Evolutionary conservation across 1,140 invertebrate species (phyloP).

Genomic region (Euschistus heros): DNA sequence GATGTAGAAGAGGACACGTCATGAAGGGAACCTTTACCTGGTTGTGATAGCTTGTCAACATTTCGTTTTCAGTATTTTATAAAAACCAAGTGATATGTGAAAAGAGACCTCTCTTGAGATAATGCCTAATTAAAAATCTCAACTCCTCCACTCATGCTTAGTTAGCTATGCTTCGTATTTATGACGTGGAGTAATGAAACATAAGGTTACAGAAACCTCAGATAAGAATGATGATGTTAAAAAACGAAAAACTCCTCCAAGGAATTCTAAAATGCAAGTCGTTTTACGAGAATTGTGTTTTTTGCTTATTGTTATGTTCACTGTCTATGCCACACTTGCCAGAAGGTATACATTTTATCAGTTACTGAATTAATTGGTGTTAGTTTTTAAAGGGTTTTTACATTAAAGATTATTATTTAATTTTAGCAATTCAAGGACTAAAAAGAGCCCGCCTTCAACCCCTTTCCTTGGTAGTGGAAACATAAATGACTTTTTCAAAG

Average conservation of each 20-base stretch:
- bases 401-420: neutral
- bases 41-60: too few relatives aligned
- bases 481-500: conserved; percentile 61
- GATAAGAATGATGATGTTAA: conserved; percentile 24
- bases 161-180: conserved; percentile 1
- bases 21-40: too few relatives aligned
- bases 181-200: conserved; percentile 27
- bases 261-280: conserved; percentile 36
- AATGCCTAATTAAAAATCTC: too few relatives aligned
- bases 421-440: conserved; percentile 54
- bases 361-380: too few relatives aligned
- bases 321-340: conserved; percentile 39
- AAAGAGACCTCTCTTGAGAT: too few relatives aligned
- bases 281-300: conserved; percentile 38
- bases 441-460: conserved; percentile 49
- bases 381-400: too few relatives aligned
- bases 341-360: conserved; percentile 34
- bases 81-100: too few relatives aligned
- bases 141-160: too few relatives aligned
- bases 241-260: conserved; percentile 28
- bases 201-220: neutral
- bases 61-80: too few relatives aligned
- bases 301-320: conserved; percentile 37
- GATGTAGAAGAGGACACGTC: too few relatives aligned
- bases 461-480: conserved; percentile 56